A percentile compares a stretch with the other conserved stretches of the same genome.
Conservation (phyloP, 1,140 invertebrate genomes). For the Chlorops oryzae region DNA sequence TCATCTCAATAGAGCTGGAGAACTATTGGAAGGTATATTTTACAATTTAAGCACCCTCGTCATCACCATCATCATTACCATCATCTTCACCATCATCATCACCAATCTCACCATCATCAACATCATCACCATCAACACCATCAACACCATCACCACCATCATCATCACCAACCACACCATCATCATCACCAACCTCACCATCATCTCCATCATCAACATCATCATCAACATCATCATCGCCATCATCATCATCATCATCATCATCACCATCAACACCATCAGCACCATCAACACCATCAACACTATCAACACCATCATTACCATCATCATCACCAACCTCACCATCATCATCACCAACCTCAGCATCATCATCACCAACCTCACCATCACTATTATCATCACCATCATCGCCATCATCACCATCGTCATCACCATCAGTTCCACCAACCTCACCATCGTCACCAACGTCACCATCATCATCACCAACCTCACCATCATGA, state of each 20-base stretch:
- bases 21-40: too few species aligned
- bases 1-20: too few species aligned
- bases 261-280: background rate
- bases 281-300: background rate
- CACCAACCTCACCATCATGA: too few species aligned
- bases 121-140: background rate
- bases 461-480: background rate
- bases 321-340: background rate
- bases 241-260: background rate
- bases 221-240: background rate
- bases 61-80: too few species aligned
- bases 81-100: background rate
- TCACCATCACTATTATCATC: background rate
- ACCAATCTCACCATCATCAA: background rate
- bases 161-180: background rate
- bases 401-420: slow-evolving; percentile 5
- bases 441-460: slow-evolving; percentile 16
- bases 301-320: background rate
- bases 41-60: too few species aligned
- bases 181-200: background rate
- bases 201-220: background rate
- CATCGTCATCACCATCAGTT: slow-evolving; percentile 24
- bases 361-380: background rate
- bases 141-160: background rate
- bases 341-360: background rate